A percentile compares a stretch with the other conserved stretches of the same genome.
These are phyloP conservation scores for Caloenas nicobarica DNA, from an alignment of 2,113 vertebrate genomes.

Conservation along the genomic window DNA sequence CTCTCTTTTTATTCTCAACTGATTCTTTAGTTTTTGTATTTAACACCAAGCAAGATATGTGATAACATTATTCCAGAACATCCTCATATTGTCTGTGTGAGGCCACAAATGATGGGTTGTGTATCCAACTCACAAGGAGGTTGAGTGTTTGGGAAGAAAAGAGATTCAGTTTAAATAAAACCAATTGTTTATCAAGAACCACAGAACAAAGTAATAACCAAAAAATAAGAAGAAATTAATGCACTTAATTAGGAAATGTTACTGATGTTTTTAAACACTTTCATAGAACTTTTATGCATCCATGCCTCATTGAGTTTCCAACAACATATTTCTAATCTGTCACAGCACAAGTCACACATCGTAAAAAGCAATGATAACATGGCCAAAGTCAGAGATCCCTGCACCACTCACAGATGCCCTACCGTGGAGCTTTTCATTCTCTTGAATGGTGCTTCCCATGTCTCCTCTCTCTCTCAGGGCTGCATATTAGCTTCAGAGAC, in stretches of 20 bases:
- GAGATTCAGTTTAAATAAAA: not conserved
- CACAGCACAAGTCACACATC: slow-evolving; percentile 26
- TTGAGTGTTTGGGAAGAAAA: not conserved
- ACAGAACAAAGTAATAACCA: slow-evolving; percentile 4
- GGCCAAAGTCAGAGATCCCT: not conserved
- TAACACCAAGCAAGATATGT: not conserved
- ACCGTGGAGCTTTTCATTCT: not conserved
- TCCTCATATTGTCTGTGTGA: not conserved
- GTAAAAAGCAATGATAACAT: slow-evolving; percentile 27
- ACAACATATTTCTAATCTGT: slow-evolving; percentile 1
- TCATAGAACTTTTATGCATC: not conserved
- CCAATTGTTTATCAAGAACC: slow-evolving; percentile 21
- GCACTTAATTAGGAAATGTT: not conserved
- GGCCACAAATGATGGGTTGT: not conserved
- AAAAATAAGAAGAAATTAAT: not conserved
- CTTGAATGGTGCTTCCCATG: not conserved
- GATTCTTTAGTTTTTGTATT: not conserved
- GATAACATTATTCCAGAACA: not conserved
- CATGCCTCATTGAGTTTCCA: not conserved
- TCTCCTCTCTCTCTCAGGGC: not conserved
- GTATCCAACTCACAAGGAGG: not conserved
- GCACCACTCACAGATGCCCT: not conserved
- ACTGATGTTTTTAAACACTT: not conserved
- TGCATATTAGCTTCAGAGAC: not conserved
- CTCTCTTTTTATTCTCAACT: not conserved